These are phyloP conservation scores for Crematogaster levior DNA, from an alignment of 2,888 invertebrate genomes.

Conservation along the genomic window DNA sequence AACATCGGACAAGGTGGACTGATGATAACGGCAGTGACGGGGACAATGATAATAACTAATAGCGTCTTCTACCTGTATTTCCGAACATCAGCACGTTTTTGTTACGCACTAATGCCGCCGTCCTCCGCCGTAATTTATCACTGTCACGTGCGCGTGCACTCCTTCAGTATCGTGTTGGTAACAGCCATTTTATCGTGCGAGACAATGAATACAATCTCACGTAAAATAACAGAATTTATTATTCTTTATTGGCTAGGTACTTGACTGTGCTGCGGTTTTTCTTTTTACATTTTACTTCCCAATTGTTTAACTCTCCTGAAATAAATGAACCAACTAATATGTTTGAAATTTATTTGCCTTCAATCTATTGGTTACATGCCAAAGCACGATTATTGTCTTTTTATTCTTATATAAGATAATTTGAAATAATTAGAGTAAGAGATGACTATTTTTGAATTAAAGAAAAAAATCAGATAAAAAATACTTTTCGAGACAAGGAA, in stretches of 20 bases:
- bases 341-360: neutral
- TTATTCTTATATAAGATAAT: neutral
- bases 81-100: slow-evolving; percentile 58
- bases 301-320: neutral
- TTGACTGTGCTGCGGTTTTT: neutral
- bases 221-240: slow-evolving; percentile 54
- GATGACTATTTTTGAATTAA: too few species aligned
- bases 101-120: slow-evolving; percentile 55
- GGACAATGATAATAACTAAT: slow-evolving; percentile 57
- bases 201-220: slow-evolving; percentile 54
- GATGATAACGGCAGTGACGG: slow-evolving; percentile 36
- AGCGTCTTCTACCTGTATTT: slow-evolving; percentile 54
- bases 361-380: neutral
- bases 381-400: neutral
- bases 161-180: slow-evolving; percentile 32
- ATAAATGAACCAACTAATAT: neutral
- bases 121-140: slow-evolving; percentile 58
- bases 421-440: too few species aligned
- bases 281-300: neutral
- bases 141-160: slow-evolving; percentile 16
- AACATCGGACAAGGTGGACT: slow-evolving; percentile 25
- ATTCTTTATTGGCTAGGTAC: slow-evolving; percentile 26
- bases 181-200: slow-evolving; percentile 47
- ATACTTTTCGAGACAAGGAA: too few species aligned
- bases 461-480: too few species aligned